Percentiles rank a stretch among this genome's conserved stretches.
phyloP scores from a whole-genome alignment of 1,140 invertebrate genomes.

The Metaphire vulgaris region DNA sequence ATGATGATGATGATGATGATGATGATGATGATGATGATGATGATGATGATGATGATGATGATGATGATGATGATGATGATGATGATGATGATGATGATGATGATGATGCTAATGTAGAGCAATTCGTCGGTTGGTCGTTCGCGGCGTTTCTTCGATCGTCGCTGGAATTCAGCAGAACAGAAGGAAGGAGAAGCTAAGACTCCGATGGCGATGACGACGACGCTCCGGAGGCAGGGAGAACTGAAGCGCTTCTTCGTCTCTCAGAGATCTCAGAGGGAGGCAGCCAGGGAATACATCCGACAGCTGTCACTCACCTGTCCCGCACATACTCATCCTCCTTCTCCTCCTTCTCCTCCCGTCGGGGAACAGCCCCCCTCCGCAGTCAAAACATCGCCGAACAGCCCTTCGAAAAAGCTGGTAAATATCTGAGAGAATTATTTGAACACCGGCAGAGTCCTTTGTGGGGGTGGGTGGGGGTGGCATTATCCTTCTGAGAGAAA shows the following conservation, averaged over 20 bases:
- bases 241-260: background rate
- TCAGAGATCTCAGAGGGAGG: background rate
- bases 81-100: slow-evolving; percentile 7
- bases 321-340: slow-evolving; percentile 1
- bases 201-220: background rate
- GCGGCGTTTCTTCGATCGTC: too few species aligned
- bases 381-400: too few species aligned
- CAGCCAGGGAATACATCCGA: background rate
- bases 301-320: background rate
- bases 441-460: too few species aligned
- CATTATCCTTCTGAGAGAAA: too few species aligned
- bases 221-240: background rate
- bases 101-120: background rate
- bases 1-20: slow-evolving; percentile 1
- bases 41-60: background rate
- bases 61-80: background rate
- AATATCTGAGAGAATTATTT: too few species aligned
- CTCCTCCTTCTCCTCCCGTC: background rate
- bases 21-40: slow-evolving; percentile 9
- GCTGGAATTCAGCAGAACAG: too few species aligned
- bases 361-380: too few species aligned
- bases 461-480: too few species aligned
- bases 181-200: too few species aligned
- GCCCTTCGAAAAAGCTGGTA: too few species aligned
- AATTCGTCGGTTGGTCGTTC: too few species aligned